phyloP scores from a whole-genome alignment of 2,888 invertebrate species.

The Heliconius aoede region DNA sequence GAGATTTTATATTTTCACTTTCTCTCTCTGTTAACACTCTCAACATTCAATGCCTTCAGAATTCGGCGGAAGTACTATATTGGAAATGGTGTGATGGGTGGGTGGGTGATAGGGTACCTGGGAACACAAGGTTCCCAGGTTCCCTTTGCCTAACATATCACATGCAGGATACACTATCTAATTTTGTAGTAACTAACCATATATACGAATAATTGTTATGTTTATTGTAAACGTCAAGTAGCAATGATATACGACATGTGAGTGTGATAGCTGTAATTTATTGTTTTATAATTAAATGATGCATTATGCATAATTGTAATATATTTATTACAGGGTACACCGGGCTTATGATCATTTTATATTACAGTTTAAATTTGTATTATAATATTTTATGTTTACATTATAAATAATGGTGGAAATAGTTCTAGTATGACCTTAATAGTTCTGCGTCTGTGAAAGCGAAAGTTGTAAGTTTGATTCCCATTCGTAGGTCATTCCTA shows the following conservation, averaged over 20 bases:
- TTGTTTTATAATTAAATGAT: conserved; percentile 27
- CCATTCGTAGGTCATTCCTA: too few relatives aligned
- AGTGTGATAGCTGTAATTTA: conserved; percentile 21
- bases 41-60: neutral
- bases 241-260: conserved; percentile 18
- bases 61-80: neutral
- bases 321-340: conserved; percentile 6
- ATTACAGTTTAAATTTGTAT: neutral
- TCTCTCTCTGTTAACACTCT: neutral
- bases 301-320: conserved; percentile 24
- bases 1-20: neutral
- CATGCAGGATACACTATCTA: neutral
- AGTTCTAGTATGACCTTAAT: too few relatives aligned
- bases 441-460: too few relatives aligned
- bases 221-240: neutral
- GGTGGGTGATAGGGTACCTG: too few relatives aligned
- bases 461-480: too few relatives aligned
- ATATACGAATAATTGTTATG: neutral
- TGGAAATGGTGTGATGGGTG: too few relatives aligned
- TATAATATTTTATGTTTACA: too few relatives aligned
- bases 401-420: too few relatives aligned
- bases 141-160: neutral
- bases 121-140: neutral
- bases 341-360: neutral
- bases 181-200: neutral